A percentile compares a stretch with the other conserved stretches of the same genome.
phyloP scores from a whole-genome alignment of 2,113 vertebrate species.

The Oxyura jamaicensis region DNA sequence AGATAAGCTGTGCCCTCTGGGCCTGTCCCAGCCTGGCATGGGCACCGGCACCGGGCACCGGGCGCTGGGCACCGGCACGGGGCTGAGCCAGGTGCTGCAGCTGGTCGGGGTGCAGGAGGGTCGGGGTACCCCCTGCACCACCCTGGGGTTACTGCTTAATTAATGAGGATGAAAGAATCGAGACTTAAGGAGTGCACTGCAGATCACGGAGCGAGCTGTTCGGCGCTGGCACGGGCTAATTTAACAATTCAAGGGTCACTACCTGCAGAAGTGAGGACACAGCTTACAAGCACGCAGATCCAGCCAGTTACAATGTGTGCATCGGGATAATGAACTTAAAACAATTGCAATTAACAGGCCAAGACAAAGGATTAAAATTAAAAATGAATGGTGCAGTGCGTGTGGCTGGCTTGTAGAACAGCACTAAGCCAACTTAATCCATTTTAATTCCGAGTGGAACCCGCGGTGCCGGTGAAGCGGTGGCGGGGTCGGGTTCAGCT shows the following conservation, averaged over 20 bases:
- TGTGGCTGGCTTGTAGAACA: conserved; percentile 83
- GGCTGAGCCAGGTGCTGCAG: too few relatives aligned
- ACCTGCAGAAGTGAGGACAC: conserved; percentile 82
- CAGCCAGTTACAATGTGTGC: conserved; percentile 82
- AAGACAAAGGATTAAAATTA: conserved; percentile 93
- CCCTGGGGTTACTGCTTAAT: conserved; percentile 9
- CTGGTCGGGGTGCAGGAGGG: too few relatives aligned
- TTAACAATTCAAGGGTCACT: conserved; percentile 87
- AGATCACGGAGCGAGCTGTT: conserved; percentile 69
- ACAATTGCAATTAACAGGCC: conserved; percentile 95
- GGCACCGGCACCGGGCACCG: too few relatives aligned
- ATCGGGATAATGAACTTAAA: conserved; percentile 96
- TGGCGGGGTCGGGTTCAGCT: conserved; percentile 83
- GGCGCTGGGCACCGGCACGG: too few relatives aligned
- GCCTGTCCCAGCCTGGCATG: not conserved
- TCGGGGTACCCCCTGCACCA: not conserved
- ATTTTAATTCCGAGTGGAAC: conserved; percentile 73
- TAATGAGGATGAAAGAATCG: conserved; percentile 12
- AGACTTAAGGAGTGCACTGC: conserved; percentile 39
- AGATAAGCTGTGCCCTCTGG: fast-evolving
- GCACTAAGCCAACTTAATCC: conserved; percentile 85
- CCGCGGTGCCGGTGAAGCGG: conserved; percentile 67
- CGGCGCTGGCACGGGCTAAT: conserved; percentile 73
- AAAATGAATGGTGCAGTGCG: conserved; percentile 71
- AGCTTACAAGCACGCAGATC: conserved; percentile 82